phyloP scores from a whole-genome alignment of 1,140 invertebrate genomes.

The Argopecten irradians region DNA sequence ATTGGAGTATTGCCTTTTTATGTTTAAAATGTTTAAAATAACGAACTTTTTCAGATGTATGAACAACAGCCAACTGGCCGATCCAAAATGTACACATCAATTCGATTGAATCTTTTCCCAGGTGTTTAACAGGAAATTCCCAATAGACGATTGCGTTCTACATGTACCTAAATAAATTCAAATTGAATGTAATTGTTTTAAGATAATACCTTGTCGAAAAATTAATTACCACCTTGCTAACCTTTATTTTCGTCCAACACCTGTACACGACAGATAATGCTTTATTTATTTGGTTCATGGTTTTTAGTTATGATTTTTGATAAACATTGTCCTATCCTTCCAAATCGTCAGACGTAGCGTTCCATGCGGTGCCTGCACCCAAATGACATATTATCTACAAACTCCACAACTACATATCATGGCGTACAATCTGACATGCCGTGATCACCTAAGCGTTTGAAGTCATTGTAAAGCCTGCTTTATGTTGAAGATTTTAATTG shows the following conservation, averaged over 20 bases:
- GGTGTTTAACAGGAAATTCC: not conserved
- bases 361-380: not conserved
- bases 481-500: not conserved
- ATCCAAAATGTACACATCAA: not conserved
- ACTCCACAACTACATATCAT: not conserved
- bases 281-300: not conserved
- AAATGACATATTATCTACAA: not conserved
- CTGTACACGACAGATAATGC: not conserved
- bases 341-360: not conserved
- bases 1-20: no score
- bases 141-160: not conserved
- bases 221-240: not conserved
- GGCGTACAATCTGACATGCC: not conserved
- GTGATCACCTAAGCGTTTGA: not conserved
- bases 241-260: not conserved
- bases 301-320: not conserved
- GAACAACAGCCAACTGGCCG: not conserved
- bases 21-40: no score
- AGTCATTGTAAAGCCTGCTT: not conserved
- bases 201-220: not conserved
- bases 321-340: not conserved
- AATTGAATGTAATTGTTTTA: not conserved
- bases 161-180: not conserved
- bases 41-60: no score
- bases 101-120: not conserved